Percentiles rank a stretch among this genome's conserved stretches.
These are phyloP conservation scores for Acrobasis consociella DNA, from an alignment of 2,888 invertebrate genomes.

Conservation along the genomic window DNA sequence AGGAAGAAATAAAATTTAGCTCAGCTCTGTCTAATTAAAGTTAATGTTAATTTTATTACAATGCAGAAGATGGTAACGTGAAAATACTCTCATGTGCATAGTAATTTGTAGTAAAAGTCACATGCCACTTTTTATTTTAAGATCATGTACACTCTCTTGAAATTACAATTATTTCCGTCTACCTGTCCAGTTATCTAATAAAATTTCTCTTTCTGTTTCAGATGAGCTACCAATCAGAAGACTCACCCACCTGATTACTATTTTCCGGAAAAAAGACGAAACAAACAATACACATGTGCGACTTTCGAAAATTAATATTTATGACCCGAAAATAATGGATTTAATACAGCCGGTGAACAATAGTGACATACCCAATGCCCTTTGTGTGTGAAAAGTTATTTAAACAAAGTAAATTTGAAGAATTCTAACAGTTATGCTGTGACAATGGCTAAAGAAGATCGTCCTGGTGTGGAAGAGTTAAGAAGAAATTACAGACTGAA, in stretches of 20 bases:
- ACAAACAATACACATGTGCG: constrained; percentile 33
- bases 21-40: neutral
- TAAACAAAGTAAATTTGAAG: constrained; percentile 36
- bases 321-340: constrained; percentile 53
- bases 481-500: constrained; percentile 22
- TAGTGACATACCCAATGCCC: constrained; percentile 32
- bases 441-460: constrained; percentile 52
- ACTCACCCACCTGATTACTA: constrained; percentile 33
- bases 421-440: constrained; percentile 52
- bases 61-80: neutral
- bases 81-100: neutral
- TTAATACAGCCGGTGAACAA: constrained; percentile 39
- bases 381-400: constrained; percentile 40
- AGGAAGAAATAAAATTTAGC: neutral
- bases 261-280: constrained; percentile 33
- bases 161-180: constrained; percentile 22
- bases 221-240: constrained; percentile 43
- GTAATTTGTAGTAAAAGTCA: constrained; percentile 8
- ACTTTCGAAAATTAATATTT: constrained; percentile 51
- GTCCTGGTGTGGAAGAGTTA: constrained; percentile 31
- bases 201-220: constrained; percentile 49
- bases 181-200: constrained; percentile 17
- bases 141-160: neutral
- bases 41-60: constrained; percentile 2
- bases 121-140: constrained; percentile 5